Conservation (phyloP, 1,140 invertebrate genomes). For the Temnothorax longispinosus region DNA sequence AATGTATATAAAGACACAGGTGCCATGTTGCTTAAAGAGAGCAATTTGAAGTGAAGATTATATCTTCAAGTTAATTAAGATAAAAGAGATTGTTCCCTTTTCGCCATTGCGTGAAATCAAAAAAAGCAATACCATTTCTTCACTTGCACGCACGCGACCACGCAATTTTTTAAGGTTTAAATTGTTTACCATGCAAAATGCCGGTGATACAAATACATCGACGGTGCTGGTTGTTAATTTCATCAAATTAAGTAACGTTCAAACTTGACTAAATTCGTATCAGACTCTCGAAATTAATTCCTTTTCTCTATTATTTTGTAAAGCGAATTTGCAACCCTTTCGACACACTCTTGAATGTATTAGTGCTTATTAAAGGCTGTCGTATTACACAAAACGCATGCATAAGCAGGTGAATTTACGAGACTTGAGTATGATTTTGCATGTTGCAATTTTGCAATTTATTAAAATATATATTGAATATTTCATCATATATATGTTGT, state of each 20-base stretch:
- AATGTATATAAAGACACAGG: slow-evolving; percentile 30
- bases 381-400: background rate
- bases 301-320: slow-evolving; percentile 23
- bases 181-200: background rate
- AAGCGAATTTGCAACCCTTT: background rate
- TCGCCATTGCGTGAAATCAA: slow-evolving; percentile 1
- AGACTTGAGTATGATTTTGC: background rate
- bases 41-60: slow-evolving; percentile 13
- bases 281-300: background rate
- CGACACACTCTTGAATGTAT: background rate
- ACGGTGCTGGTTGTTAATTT: background rate
- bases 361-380: background rate
- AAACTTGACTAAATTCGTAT: background rate
- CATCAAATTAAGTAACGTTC: background rate
- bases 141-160: background rate
- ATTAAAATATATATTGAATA: background rate
- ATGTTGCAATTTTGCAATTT: background rate
- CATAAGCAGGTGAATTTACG: no score
- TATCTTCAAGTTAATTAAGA: background rate
- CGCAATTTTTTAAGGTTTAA: slow-evolving; percentile 21
- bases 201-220: background rate
- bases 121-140: slow-evolving; percentile 33
- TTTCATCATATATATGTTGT: background rate
- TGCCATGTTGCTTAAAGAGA: slow-evolving; percentile 29
- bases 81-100: background rate